phyloP scores from a whole-genome alignment of 2,888 invertebrate genomes.

The Epirrhoe alternata region DNA sequence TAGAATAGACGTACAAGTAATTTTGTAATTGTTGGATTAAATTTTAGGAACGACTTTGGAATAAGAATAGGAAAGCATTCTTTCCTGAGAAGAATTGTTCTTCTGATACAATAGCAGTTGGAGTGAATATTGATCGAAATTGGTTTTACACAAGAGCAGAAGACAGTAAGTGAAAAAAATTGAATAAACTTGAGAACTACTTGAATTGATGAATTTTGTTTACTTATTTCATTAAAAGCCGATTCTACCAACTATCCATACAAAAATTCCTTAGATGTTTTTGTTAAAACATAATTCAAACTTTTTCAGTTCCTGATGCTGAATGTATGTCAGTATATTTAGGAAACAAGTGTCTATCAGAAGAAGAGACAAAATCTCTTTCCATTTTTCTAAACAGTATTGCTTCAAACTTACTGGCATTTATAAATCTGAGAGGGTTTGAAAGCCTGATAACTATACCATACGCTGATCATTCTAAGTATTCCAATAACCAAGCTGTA shows the following conservation, averaged over 20 bases:
- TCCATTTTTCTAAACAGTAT: constrained; percentile 61
- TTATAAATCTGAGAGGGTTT: constrained; percentile 71
- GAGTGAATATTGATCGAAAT: constrained; percentile 72
- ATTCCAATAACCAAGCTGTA: constrained; percentile 63
- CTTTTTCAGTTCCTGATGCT: constrained; percentile 44
- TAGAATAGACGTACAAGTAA: neutral
- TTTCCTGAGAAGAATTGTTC: constrained; percentile 56
- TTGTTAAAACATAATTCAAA: neutral
- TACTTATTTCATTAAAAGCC: no score
- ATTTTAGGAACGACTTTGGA: constrained; percentile 67
- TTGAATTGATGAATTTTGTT: no score
- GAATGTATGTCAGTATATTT: constrained; percentile 64
- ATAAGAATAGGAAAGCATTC: constrained; percentile 65
- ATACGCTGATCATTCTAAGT: constrained; percentile 52
- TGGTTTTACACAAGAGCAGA: constrained; percentile 56
- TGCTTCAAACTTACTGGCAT: constrained; percentile 63
- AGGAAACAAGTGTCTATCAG: constrained; percentile 62
- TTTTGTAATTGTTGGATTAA: neutral
- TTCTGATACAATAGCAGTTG: constrained; percentile 50
- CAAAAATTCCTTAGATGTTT: no score
- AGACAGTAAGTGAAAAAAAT: constrained; percentile 33
- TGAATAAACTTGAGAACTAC: no score
- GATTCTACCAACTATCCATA: no score
- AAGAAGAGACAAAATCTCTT: constrained; percentile 65
- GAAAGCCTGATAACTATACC: constrained; percentile 67